phyloP scores from a whole-genome alignment of 2,797 vertebrate genomes.

The Chiroxiphia lanceolata region DNA sequence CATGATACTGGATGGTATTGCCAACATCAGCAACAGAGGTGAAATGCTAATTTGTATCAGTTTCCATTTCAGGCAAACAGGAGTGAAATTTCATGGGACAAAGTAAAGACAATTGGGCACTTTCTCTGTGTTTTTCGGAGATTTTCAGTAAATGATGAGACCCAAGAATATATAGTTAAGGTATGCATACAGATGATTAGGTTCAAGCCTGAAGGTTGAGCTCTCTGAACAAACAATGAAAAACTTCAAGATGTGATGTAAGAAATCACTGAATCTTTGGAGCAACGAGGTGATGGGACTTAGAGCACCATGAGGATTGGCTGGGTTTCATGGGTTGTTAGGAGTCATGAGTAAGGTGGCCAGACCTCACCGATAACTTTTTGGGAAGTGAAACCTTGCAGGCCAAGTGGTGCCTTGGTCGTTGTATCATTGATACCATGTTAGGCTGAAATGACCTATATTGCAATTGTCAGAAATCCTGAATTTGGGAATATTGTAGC shows the following conservation, averaged over 20 bases:
- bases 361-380: neutral
- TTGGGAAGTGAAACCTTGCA: neutral
- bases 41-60: neutral
- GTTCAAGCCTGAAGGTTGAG: neutral
- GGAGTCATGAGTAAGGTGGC: neutral
- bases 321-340: neutral
- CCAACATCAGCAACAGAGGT: neutral
- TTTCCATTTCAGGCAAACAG: neutral
- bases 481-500: neutral
- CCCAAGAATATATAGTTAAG: neutral
- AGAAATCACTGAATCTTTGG: neutral
- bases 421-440: neutral
- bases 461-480: neutral
- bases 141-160: neutral
- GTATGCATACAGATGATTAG: neutral
- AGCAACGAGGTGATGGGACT: neutral
- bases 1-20: neutral
- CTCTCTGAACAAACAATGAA: neutral
- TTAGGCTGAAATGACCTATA: neutral
- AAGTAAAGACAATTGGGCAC: neutral
- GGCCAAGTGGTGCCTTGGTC: neutral
- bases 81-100: neutral
- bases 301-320: accelerated
- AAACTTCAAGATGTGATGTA: accelerated
- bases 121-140: neutral